These are phyloP conservation scores for Drymonia ruficornis DNA, from an alignment of 2,888 invertebrate species.

Conservation along the genomic window DNA sequence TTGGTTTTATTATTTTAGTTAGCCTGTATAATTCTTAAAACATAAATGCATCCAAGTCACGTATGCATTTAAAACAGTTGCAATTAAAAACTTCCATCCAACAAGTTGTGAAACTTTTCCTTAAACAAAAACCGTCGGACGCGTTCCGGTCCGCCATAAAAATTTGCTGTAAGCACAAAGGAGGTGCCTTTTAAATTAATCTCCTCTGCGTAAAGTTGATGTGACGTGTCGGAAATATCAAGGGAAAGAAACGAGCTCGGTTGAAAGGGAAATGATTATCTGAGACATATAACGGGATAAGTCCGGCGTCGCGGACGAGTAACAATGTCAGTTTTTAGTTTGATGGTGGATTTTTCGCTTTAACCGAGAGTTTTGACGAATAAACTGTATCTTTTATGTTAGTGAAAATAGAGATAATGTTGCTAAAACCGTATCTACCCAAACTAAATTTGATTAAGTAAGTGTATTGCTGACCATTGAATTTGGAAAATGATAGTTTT, in stretches of 20 bases:
- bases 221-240: slow-evolving; percentile 13
- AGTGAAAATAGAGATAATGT: too few relatives aligned
- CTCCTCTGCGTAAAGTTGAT: slow-evolving; percentile 13
- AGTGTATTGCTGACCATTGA: not conserved
- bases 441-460: too few relatives aligned
- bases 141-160: slow-evolving; percentile 12
- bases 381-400: too few relatives aligned
- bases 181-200: slow-evolving; percentile 17
- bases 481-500: not conserved
- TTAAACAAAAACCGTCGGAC: slow-evolving; percentile 3
- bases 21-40: too few relatives aligned
- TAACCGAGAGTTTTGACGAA: not conserved
- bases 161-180: slow-evolving; percentile 10
- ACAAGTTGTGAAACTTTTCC: slow-evolving; percentile 1
- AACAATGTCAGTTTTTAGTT: not conserved
- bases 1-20: too few relatives aligned
- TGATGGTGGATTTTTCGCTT: not conserved
- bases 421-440: too few relatives aligned
- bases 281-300: slow-evolving; percentile 1
- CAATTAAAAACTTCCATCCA: slow-evolving; percentile 5
- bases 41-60: not conserved
- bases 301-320: not conserved
- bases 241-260: slow-evolving; percentile 1
- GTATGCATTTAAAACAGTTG: not conserved
- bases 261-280: slow-evolving; percentile 10